phyloP scores from a whole-genome alignment of 1,140 invertebrate genomes.

The Heterodera schachtii region DNA sequence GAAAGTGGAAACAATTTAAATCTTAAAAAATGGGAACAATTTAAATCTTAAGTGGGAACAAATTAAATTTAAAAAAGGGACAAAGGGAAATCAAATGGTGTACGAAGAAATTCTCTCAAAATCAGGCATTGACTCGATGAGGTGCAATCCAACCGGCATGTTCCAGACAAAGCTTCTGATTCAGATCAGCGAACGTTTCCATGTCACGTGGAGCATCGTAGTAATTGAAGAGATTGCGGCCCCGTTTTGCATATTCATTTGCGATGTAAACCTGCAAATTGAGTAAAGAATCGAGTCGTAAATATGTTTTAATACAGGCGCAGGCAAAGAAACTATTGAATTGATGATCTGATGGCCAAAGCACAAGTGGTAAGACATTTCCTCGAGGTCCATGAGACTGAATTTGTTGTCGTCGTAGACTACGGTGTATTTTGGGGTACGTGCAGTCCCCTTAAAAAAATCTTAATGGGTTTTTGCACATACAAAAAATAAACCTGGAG shows the following conservation, averaged over 20 bases:
- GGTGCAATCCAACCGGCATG: slow-evolving; percentile 4
- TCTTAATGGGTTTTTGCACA: slow-evolving; percentile 18
- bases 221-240: slow-evolving; percentile 37
- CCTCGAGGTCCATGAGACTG: slow-evolving; percentile 27
- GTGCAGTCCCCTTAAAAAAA: slow-evolving; percentile 46
- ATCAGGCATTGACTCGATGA: neutral
- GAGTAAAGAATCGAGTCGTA: slow-evolving; percentile 10
- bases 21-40: no score
- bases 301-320: slow-evolving; percentile 6
- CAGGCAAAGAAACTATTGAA: slow-evolving; percentile 29
- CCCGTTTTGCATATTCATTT: slow-evolving; percentile 41
- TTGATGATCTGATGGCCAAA: slow-evolving; percentile 50
- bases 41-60: no score
- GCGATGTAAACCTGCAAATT: slow-evolving; percentile 46
- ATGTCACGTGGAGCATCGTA: slow-evolving; percentile 15
- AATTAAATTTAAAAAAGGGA: no score
- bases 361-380: slow-evolving; percentile 48
- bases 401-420: slow-evolving; percentile 39
- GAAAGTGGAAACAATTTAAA: no score
- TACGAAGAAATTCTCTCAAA: neutral
- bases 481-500: slow-evolving; percentile 32
- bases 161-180: neutral
- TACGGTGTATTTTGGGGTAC: slow-evolving; percentile 46
- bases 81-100: no score
- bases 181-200: neutral